Conservation (phyloP, 2,797 vertebrate genomes). For the Numenius phaeopus region DNA sequence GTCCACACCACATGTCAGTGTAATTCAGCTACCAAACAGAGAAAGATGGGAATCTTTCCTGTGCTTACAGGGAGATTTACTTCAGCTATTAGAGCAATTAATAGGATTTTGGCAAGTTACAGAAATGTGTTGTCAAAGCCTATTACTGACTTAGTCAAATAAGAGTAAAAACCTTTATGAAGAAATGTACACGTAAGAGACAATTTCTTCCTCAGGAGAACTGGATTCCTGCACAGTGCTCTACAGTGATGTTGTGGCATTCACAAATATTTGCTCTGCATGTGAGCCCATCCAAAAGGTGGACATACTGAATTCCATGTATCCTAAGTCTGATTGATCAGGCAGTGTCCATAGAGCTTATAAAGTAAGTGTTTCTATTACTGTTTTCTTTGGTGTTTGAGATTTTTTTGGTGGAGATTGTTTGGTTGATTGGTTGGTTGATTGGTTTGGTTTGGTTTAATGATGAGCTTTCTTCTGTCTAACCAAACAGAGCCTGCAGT, state of each 20-base stretch:
- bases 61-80: background rate
- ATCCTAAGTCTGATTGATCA: slow-evolving; percentile 83
- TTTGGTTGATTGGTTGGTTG: background rate
- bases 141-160: background rate
- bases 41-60: background rate
- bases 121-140: background rate
- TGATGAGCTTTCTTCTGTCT: background rate
- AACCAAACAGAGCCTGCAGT: background rate
- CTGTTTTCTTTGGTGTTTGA: background rate
- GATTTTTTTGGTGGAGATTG: background rate
- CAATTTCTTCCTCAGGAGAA: slow-evolving; percentile 74
- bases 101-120: background rate
- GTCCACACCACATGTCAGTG: background rate
- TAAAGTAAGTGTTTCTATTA: slow-evolving; percentile 73
- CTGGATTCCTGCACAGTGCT: slow-evolving; percentile 85
- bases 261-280: slow-evolving; percentile 85
- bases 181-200: background rate
- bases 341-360: slow-evolving; percentile 81
- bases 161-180: background rate
- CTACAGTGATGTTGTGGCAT: slow-evolving; percentile 86
- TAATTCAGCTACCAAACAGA: background rate
- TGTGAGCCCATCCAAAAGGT: slow-evolving; percentile 85
- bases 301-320: slow-evolving; percentile 85
- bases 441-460: background rate
- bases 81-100: background rate